Base-by-base conservation (phyloP, 1,140 invertebrate genomes). In the Drosophila arizonae region DNA sequence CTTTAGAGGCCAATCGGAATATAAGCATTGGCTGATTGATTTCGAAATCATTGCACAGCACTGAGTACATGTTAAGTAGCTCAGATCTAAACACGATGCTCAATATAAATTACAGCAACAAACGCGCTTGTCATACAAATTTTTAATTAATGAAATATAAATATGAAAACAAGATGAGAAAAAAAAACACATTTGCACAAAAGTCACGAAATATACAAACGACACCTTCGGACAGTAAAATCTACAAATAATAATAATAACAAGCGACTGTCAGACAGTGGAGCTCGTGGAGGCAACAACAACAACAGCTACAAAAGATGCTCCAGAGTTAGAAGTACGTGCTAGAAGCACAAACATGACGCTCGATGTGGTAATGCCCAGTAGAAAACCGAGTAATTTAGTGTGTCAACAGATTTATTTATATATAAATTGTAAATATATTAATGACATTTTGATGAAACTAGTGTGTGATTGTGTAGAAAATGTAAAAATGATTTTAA, bases 51-150 rank as follows among this genome's bases (percentile, higher is more conserved):
- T 57, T 41, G 17, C 9, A 36, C 36, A 70, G 33, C 73, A 66
- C 50, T 73, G 55, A 52, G 24, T 24, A 10, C 21, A 15, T 10
- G 11, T 5, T 36, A 36, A 51, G 13, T 36, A 56, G 15, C 21
- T 9, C 4, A 17, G 46, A 46, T 36, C 28, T 13, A 11, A 46
- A 6, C 11, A 15, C 24, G 4, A 66, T 54, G 33, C 26, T 15
- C 30, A 67, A 60, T 45, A 48, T 48, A 33, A 33, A 33, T 9
- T 33, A 33, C 33, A 33, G 33, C 33, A 60, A 72, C 41, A 76
- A 73, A 71, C 81, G 62, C 72, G 61, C 36, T 41, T 63, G 46
- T 54, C 80, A 82, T 82, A 82, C 54, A 72, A 84, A 84, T 72
- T 68, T 70, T 72, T 56, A 67, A 79, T 77, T 67, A 51, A 81